These are phyloP conservation scores for Aricia agestis DNA, from an alignment of 1,140 invertebrate species.

Conservation along the genomic window DNA sequence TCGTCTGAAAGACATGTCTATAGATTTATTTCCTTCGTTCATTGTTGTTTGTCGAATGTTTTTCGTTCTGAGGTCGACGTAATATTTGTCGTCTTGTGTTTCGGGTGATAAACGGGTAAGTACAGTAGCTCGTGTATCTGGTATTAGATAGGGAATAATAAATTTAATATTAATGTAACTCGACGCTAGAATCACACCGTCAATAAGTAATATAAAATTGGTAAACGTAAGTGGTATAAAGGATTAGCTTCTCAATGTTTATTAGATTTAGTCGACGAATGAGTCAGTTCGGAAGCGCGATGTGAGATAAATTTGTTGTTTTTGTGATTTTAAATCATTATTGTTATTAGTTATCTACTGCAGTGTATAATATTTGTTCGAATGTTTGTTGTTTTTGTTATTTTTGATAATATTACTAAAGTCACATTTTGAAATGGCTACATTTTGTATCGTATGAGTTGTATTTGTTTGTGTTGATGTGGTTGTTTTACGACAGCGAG, in stretches of 20 bases:
- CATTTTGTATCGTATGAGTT: neutral
- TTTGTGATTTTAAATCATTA: conserved; percentile 20
- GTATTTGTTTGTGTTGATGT: neutral
- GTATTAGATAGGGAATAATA: conserved; percentile 66
- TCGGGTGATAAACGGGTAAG: conserved; percentile 69
- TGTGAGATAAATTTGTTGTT: conserved; percentile 68
- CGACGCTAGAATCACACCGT: conserved; percentile 53
- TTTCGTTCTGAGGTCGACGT: conserved; percentile 31
- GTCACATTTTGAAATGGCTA: neutral
- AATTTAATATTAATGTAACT: conserved; percentile 60
- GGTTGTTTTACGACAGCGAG: conserved; percentile 18
- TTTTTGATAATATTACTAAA: conserved; percentile 17
- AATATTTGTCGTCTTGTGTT: conserved; percentile 35
- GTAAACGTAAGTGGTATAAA: conserved; percentile 54
- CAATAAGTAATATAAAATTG: conserved; percentile 54
- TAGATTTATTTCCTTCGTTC: conserved; percentile 40
- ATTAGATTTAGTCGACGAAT: conserved; percentile 75
- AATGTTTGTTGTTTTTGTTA: conserved; percentile 18
- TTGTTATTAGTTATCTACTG: conserved; percentile 22
- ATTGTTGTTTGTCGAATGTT: conserved; percentile 30
- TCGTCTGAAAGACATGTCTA: conserved; percentile 49
- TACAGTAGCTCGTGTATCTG: conserved; percentile 56
- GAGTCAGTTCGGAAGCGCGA: conserved; percentile 62
- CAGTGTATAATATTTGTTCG: conserved; percentile 20
- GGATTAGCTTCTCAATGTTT: conserved; percentile 73